Evolutionary conservation across 1,140 invertebrate species (phyloP), one percentile per base, ranked within the genome.

Genomic region (Heliothis virescens): DNA sequence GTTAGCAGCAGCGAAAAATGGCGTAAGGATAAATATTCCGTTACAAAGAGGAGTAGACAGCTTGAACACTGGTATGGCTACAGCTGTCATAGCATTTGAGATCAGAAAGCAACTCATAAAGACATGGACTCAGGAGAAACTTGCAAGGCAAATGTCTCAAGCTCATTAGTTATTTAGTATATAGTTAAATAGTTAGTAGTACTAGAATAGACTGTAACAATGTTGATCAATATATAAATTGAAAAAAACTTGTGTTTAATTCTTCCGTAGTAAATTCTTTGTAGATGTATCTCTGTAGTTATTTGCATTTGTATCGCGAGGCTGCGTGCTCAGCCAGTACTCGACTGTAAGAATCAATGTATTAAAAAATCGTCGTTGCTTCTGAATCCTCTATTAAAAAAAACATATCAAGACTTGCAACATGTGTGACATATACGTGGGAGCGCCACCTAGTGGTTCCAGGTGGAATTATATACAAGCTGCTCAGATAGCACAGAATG

Each of bases 71-170:
- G 96, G 96, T 12, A 96, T 97, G 86, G 98, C 98, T 4, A 93
- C 97, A 34, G 97, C 97, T 55, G 96, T 99, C 53, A 96, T 99
- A 83, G 94, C 97, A 13, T 99, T 98, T 95, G 98, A 99, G 96
- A 96, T 99, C 57, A 96, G 96, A 87, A 96, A 96, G 91, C 98
- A 98, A 91, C 93, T 96, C 41, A 82, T 94, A 59, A 89, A 93
- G 79, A 84, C 86, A 2, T 91, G 86, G 87, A 81, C 83, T 0
- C 90, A 92, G 73, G 63, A 75, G 3, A 91, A 87, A 62, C 72
- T 85, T 62, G 86, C 86, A 57, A 86, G 80, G 57, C 81, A 85
- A 80, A 71, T 84, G 18, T 73, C 77, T 55, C 74, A 82, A 60
- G 78, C 73, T 26, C 83, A 71, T 65, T 92, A 90, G 62, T 62